Evolutionary conservation across 2,113 vertebrate species (phyloP), one percentile per base, ranked within the genome.

Genomic region (Archocentrus centrarchus): DNA sequence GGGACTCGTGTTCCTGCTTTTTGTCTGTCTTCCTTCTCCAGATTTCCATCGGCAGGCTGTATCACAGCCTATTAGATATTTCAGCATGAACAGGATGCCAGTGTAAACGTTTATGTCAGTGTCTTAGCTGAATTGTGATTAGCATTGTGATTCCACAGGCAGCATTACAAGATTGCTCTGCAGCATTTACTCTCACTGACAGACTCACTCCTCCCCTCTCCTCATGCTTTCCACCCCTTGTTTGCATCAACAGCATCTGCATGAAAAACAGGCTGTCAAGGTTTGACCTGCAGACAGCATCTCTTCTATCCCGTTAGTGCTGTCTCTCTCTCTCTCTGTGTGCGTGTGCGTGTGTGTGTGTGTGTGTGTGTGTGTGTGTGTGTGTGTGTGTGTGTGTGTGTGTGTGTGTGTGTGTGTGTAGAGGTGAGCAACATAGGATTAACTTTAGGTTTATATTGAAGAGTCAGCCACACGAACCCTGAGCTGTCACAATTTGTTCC

Each of bases 201-300:
- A 15, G 70, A 3, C 53, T 20, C 14, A 4, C 76, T 57, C 77
- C 75, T 61, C 55, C 53, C 68, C 9, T 30, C 27, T 62, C 20
- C 53, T 80, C 68, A 59, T 73, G 78, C 59, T 64, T 20, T 66
- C 77, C 18, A 7, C 59, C 68, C 32, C 59, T 59, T 2, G 61
- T 85, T 80, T 84, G 59, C 63, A 81, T 77, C 59, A 10, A 60
- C 83, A 20, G 50, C 27, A 4, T 79, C 80, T 86, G 86, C 82
- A 90, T 90, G 80, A 87, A 79, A 87, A 86, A 62, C 86, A 84
- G 50, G 44, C 77, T 59, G 50, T 68, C 60, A 79, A 39, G 59
- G 17, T 86, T 79, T 85, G 85, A 85, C 89, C 87, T 86, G 75
- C 83, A 85, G 77, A 77, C 61, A 20, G 13, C 66, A 37, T n/a